Evolutionary conservation across 2,113 vertebrate species (phyloP).

Genomic region (Paramormyrops kingsleyae): DNA sequence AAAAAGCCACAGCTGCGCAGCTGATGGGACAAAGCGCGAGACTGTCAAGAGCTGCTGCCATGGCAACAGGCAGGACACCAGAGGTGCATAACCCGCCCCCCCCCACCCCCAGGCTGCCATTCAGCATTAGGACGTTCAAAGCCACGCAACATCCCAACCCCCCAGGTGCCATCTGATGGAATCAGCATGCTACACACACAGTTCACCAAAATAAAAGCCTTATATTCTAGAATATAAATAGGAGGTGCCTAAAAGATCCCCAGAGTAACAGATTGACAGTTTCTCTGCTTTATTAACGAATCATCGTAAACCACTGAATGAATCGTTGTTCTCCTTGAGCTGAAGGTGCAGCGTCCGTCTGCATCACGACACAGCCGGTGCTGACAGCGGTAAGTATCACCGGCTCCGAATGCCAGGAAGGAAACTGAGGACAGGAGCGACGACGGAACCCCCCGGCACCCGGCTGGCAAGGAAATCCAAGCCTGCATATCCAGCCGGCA

Average conservation of each 20-base stretch:
- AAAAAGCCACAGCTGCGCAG: neutral
- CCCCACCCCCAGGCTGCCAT: neutral
- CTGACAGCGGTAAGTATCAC: neutral
- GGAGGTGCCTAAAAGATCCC: neutral
- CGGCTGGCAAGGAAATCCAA: neutral
- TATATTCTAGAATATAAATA: neutral
- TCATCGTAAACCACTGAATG: neutral
- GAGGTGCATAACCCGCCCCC: neutral
- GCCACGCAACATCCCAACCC: neutral
- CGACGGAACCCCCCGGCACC: neutral
- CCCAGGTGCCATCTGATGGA: neutral
- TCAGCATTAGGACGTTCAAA: neutral
- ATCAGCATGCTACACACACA: neutral
- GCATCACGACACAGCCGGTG: neutral
- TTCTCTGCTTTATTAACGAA: neutral
- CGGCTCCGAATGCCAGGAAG: no score
- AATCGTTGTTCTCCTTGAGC: neutral
- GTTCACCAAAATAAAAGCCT: neutral
- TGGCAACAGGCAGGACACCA: constrained; percentile 3
- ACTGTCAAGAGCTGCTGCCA: neutral
- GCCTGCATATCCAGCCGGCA: neutral
- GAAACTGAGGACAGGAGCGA: neutral
- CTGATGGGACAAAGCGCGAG: neutral
- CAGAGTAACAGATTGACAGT: neutral
- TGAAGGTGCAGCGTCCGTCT: neutral